These are phyloP conservation scores for Chaetorhynchus papuensis DNA, from an alignment of 2,113 vertebrate species.

Conservation along the genomic window DNA sequence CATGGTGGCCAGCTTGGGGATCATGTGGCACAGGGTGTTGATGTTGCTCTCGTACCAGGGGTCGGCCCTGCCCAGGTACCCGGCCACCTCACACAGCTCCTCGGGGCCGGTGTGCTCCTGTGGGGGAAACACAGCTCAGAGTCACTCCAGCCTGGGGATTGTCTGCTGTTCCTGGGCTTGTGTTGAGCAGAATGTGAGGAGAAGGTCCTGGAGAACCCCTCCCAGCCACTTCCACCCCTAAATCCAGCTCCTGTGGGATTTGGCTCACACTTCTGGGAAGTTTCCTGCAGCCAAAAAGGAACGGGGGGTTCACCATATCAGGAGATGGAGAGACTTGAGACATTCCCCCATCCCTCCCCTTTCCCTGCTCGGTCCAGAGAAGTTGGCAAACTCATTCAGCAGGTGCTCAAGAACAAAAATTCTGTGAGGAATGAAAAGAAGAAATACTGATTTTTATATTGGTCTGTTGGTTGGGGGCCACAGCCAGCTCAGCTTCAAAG, in stretches of 20 bases:
- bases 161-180: not conserved
- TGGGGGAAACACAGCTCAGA: not conserved
- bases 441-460: not conserved
- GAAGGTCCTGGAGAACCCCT: not conserved
- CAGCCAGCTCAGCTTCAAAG: not conserved
- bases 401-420: not conserved
- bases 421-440: not conserved
- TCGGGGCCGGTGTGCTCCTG: not conserved
- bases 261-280: not conserved
- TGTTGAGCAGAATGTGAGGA: not conserved
- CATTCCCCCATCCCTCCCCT: too few relatives aligned
- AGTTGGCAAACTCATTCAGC: not conserved
- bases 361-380: not conserved
- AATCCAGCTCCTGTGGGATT: not conserved
- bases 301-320: not conserved
- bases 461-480: not conserved
- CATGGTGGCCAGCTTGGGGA: conserved; percentile 86
- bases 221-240: not conserved
- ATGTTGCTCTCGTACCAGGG: conserved; percentile 90
- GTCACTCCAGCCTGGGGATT: not conserved
- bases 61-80: conserved; percentile 85
- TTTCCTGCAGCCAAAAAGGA: not conserved
- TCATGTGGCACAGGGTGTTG: conserved; percentile 79
- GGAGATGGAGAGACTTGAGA: not conserved
- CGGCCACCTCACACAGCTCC: conserved; percentile 75